Base-by-base conservation (phyloP, 1,140 invertebrate species). In the Zaprionus taronus region DNA sequence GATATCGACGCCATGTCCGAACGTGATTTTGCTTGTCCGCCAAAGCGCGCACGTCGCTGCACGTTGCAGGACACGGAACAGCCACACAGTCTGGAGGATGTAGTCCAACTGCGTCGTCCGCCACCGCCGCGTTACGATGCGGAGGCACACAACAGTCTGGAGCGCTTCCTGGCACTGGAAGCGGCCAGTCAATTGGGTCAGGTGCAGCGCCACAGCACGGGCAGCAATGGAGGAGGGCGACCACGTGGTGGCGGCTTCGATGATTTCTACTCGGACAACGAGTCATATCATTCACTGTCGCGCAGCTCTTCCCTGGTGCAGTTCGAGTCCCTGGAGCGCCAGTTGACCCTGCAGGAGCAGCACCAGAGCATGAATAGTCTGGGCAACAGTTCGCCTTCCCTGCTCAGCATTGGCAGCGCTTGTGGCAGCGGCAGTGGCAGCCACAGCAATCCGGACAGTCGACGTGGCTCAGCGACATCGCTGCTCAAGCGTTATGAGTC, bases 251-350 rank as follows among this genome's bases (percentile, higher is more conserved):
- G 80, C 1, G 68, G 64, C 5, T 93, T 93, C 70, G 90, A 93
- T 34, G 90, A 94, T 64, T 92, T 93, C 79, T 85, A 93, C 81
- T 93, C 93, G 53, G 93, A 95, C 91, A 93, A 93, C 53, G 93
- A 93, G 57, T 94, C 94, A n/a, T 92, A 91, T 71, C 67, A 94
- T 85, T 92, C 95, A 81, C 91, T 95, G 5, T 95, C 95, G 64
- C 94, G 96, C 55, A 96, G 96, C 26, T 96, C 96, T 47, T 97
- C 96, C 63, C 93, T 97, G 28, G 93, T 97, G 26, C 96, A 97
- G 91, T 97, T 97, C 91, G 96, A 97, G 91, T 96, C 95, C 0
- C 93, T 97, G 58, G 92, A 93, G 58, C 71, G 92, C 0, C 92
- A 93, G 49, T 51, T 93, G 24, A 78, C 81, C 14, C 67, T 93